Evolutionary conservation across 2,888 invertebrate genomes (phyloP), one percentile per base, ranked within the genome.

Genomic region (Neocrepidodera transversa): DNA sequence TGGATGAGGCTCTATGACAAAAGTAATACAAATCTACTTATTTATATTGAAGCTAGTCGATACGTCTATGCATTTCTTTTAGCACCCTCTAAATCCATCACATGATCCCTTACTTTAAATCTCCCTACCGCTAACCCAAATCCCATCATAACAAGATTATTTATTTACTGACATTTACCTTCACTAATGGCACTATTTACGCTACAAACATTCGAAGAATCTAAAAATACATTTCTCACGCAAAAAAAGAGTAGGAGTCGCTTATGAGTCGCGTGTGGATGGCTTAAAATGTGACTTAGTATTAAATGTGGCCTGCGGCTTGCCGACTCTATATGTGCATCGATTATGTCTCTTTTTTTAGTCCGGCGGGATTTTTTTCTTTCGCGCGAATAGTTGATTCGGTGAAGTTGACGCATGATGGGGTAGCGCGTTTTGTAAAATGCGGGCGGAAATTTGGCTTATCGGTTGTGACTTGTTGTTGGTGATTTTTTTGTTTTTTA

Each of bases 241-340:
- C 59, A 68, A 70, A 70, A 70, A 67, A 60, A 61, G 66, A 70
- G 72, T 71, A 70, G 71, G 71, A 72, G 71, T 62, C 52, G 43
- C 42, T n/a, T 20, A 56, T 35, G 42, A 45, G 58, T 56, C 61
- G 58, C 52, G 54, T 53, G 55, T 60, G 58, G 63, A 45, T 45
- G 40, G 17, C 40, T 40, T 40, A 40, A 40, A 40, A 10, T 40
- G 26, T 51, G 63, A 65, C 64, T 70, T 64, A 71, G 71, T 70
- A 56, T 68, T 66, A 64, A 64, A 69, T 68, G 66, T 67, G 68
- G 68, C 60, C 45, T 45, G 11, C 23, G 45, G 45, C 45, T 47
- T 67, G 67, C 60, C 60, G 63, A 62, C 45, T 40, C 5, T 16
- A 28, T 66, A 64, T 57, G 66, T 65, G 64, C 66, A 63, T 53